Conservation (phyloP, 2,888 invertebrate species). For the Melitaea athalia region DNA sequence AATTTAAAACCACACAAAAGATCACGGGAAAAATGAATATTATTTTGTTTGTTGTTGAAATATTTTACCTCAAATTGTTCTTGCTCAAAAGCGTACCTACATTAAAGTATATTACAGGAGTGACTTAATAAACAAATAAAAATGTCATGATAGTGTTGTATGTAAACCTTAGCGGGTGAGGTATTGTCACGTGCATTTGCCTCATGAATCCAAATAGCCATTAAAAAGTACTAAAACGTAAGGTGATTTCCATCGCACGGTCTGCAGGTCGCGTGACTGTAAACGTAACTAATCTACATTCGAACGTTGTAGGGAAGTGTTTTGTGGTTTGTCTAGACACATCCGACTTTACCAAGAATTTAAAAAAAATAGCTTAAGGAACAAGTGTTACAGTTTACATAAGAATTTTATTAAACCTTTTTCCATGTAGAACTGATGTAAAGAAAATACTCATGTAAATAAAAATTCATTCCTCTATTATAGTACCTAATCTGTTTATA, state of each 20-base stretch:
- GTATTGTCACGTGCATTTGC: conserved; percentile 28
- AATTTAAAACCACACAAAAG: too few species aligned
- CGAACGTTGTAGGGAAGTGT: conserved; percentile 32
- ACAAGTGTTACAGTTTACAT: conserved; percentile 10
- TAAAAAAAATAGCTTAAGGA: not conserved
- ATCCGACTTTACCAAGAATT: conserved; percentile 13
- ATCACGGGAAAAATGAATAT: too few species aligned
- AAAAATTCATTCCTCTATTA: too few species aligned
- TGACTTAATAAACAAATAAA: not conserved
- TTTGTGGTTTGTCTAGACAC: conserved; percentile 30
- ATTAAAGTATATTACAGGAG: not conserved
- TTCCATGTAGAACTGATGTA: not conserved
- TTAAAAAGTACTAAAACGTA: conserved; percentile 39
- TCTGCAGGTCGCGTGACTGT: conserved; percentile 36
- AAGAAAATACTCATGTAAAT: too few species aligned
- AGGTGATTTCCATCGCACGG: conserved; percentile 37
- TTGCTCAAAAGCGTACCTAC: too few species aligned
- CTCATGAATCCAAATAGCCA: conserved; percentile 34
- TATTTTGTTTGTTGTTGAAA: too few species aligned
- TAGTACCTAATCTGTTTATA: too few species aligned
- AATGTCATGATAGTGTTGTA: conserved; percentile 9
- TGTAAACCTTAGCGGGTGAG: not conserved
- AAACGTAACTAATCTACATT: conserved; percentile 37
- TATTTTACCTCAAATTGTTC: too few species aligned
- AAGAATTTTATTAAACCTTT: not conserved